Base-by-base conservation (phyloP, 2,113 vertebrate species). In the Thalassoma bifasciatum region DNA sequence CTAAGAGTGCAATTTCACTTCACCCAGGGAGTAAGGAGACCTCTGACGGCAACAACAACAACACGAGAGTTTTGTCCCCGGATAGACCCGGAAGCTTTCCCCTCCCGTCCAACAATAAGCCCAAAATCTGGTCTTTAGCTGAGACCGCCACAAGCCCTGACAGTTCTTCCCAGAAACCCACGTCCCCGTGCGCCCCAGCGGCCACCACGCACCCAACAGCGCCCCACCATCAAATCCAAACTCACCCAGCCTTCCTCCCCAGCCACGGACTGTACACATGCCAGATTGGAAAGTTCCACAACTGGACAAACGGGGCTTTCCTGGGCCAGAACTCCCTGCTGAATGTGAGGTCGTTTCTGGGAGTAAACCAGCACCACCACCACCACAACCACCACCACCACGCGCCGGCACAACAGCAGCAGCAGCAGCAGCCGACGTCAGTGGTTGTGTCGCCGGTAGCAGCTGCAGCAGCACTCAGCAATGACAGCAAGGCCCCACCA, bases 231-330 rank as follows among this genome's bases (percentile, higher is more conserved):
- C 96, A 96, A 83, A 92, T 97, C 70, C 97, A 98, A 49, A 78
- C 90, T 12, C 97, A 99, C 76, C 98, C 97, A 0, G 98, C 98
- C 79, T 99, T 99, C 83, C 95, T 99, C 42, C 95, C 96, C 56
- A 99, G 96, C 92, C 98, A 99, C 71, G 97, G 97, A 99, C 98
- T 99, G 72, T 99, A 99, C 92, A 99, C 98, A 0, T 99, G 98
- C 86, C 97, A 98, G 91, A 98, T 99, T 83, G 96, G 98, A 83
- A 99, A 99, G 93, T 98, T 99, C 90, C 96, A 98, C 93, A 98
- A 97, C 94, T 99, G 98, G 98, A 99, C 97, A 88, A 98, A 97
- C 66, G 95, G 98, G 57, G 96, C 97, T 36, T 98, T 99, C 90
- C 95, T 98, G 42, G 95, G 96, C 23, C 98, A 99, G 91, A 97